Conservation (phyloP, 2,888 invertebrate species). For the Lutraria lutraria region DNA sequence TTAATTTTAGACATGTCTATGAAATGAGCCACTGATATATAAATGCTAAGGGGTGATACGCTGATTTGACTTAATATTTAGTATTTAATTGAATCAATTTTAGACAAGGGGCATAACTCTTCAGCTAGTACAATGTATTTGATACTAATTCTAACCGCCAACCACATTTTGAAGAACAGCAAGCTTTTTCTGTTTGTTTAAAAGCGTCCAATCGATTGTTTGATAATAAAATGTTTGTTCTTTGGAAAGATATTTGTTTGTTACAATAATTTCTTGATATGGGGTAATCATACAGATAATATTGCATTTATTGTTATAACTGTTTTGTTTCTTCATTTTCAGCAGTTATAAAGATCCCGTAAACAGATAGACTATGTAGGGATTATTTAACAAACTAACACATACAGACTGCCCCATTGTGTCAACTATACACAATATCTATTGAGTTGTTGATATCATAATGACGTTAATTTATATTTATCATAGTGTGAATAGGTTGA, state of each 20-base stretch:
- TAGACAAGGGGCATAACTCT: not conserved
- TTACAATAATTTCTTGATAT: conserved; percentile 17
- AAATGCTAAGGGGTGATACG: too few species aligned
- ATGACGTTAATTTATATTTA: conserved; percentile 23
- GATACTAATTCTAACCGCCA: not conserved
- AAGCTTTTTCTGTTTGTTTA: not conserved
- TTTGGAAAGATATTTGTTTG: not conserved
- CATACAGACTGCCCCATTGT: not conserved
- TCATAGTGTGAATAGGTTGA: not conserved
- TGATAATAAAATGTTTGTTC: not conserved
- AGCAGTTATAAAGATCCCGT: conserved; percentile 38
- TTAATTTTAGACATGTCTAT: too few species aligned
- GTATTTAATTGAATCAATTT: not conserved
- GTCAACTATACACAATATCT: not conserved
- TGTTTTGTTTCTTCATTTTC: conserved; percentile 27
- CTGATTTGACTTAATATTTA: not conserved
- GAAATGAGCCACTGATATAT: too few species aligned
- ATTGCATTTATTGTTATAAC: conserved; percentile 8
- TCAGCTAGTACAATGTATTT: not conserved
- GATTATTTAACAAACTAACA: conserved; percentile 12
- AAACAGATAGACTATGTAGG: conserved; percentile 12
- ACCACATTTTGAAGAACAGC: not conserved
- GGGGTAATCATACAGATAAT: conserved; percentile 34
- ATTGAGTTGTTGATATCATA: not conserved
- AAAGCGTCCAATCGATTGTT: not conserved